phyloP scores from a whole-genome alignment of 1,140 invertebrate genomes.

The Lordiphosa stackelbergi region DNA sequence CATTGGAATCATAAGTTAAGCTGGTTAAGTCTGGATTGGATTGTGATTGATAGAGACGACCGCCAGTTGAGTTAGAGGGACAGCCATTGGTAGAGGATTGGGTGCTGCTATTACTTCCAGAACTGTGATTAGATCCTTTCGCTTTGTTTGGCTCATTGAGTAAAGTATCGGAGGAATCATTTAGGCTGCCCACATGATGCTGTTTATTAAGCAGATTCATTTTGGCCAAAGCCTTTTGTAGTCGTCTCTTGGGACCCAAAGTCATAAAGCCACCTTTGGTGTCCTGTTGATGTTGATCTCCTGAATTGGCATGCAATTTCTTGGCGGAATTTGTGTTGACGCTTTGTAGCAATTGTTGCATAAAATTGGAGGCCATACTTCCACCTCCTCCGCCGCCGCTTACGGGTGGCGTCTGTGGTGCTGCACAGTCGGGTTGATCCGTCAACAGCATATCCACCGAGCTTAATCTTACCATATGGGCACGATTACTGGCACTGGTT shows the following conservation, averaged over 20 bases:
- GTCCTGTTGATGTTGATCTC: slow-evolving; percentile 35
- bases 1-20: slow-evolving; percentile 84
- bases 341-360: slow-evolving; percentile 68
- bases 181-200: slow-evolving; percentile 45
- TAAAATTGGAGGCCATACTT: slow-evolving; percentile 67
- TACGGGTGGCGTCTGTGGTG: slow-evolving; percentile 54
- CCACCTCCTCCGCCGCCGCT: slow-evolving; percentile 35
- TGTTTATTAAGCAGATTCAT: slow-evolving; percentile 94
- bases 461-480: slow-evolving; percentile 64
- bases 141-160: slow-evolving; percentile 47
- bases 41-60: slow-evolving; percentile 87
- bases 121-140: slow-evolving; percentile 45
- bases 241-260: slow-evolving; percentile 87
- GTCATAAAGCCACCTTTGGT: slow-evolving; percentile 91
- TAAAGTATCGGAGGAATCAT: slow-evolving; percentile 60
- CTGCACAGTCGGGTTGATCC: slow-evolving; percentile 67
- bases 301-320: slow-evolving; percentile 80
- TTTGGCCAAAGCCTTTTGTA: slow-evolving; percentile 93
- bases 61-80: slow-evolving; percentile 22
- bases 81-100: slow-evolving; percentile 44
- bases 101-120: slow-evolving; percentile 44
- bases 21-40: slow-evolving; percentile 93
- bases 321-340: slow-evolving; percentile 77
- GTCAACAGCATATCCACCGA: slow-evolving; percentile 67
- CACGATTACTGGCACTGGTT: slow-evolving; percentile 36